Percentiles rank a stretch among this genome's conserved stretches.
These are phyloP conservation scores for Anthophora plumipes DNA, from an alignment of 2,888 invertebrate genomes.

Conservation along the genomic window DNA sequence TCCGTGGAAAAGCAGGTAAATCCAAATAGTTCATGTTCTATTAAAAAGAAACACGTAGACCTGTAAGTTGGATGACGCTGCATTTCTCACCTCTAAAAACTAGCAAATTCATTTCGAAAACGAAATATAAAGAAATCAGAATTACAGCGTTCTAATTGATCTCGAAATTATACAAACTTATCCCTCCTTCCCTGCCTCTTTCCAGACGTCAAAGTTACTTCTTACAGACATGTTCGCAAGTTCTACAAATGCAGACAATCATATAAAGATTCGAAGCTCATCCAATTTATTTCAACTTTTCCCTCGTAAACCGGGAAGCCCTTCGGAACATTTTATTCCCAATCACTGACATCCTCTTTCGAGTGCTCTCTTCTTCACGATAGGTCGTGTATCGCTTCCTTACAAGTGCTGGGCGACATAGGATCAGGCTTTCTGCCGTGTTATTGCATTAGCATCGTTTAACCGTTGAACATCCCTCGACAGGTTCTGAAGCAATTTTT, in stretches of 20 bases:
- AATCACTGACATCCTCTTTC: not conserved
- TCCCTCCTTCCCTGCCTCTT: no score
- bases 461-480: not conserved
- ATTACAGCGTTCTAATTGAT: no score
- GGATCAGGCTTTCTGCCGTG: not conserved
- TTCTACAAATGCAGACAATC: not conserved
- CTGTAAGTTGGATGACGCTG: no score
- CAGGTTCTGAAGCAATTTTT: slow-evolving; percentile 31
- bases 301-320: not conserved
- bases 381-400: not conserved
- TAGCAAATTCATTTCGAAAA: no score
- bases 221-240: not conserved
- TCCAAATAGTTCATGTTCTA: no score
- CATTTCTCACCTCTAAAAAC: no score
- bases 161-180: no score
- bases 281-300: slow-evolving; percentile 22
- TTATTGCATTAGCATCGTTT: slow-evolving; percentile 37
- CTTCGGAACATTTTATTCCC: not conserved
- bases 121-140: no score
- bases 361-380: not conserved
- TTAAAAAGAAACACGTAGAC: no score
- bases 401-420: not conserved
- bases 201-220: no score
- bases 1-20: no score
- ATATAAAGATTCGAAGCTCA: not conserved